A percentile compares a stretch with the other conserved stretches of the same genome.
Conservation (phyloP, 1,140 invertebrate species). For the Ectropis grisescens region DNA sequence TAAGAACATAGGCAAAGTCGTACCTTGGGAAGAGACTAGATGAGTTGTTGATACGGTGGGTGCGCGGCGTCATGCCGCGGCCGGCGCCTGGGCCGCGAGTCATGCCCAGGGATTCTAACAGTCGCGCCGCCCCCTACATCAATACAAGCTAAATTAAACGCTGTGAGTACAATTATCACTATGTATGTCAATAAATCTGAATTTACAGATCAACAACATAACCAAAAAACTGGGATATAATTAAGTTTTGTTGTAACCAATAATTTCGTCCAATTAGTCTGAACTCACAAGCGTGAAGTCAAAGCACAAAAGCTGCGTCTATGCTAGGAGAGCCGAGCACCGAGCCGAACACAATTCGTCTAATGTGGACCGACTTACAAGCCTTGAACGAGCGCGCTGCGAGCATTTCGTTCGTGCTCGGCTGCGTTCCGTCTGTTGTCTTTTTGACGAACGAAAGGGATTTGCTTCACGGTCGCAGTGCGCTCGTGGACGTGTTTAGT, state of each 20-base stretch:
- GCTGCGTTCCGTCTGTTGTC: slow-evolving; percentile 1
- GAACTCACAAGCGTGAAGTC: too few relatives aligned
- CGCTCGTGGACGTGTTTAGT: slow-evolving; percentile 2
- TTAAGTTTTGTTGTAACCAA: too few relatives aligned
- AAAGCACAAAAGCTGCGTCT: neutral
- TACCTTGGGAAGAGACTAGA: slow-evolving; percentile 60
- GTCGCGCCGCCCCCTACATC: slow-evolving; percentile 56
- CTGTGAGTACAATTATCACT: slow-evolving; percentile 31
- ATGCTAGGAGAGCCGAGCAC: neutral
- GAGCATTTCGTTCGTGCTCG: slow-evolving; percentile 3
- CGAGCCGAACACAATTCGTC: slow-evolving; percentile 4
- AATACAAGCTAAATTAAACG: slow-evolving; percentile 25
- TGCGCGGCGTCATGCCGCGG: slow-evolving; percentile 24
- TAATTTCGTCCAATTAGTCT: too few relatives aligned
- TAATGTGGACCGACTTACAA: slow-evolving; percentile 4
- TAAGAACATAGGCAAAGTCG: too few relatives aligned
- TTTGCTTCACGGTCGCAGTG: slow-evolving; percentile 1
- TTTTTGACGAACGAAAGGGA: slow-evolving; percentile 3
- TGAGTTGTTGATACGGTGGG: slow-evolving; percentile 39
- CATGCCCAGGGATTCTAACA: slow-evolving; percentile 82
- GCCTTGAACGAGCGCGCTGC: slow-evolving; percentile 3
- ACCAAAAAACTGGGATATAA: too few relatives aligned
- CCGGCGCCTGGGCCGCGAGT: slow-evolving; percentile 47
- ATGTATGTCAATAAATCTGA: too few relatives aligned
- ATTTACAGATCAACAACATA: too few relatives aligned